Evolutionary conservation across 1,140 invertebrate genomes (phyloP).

Genomic region (Tetramorium simillimum): DNA sequence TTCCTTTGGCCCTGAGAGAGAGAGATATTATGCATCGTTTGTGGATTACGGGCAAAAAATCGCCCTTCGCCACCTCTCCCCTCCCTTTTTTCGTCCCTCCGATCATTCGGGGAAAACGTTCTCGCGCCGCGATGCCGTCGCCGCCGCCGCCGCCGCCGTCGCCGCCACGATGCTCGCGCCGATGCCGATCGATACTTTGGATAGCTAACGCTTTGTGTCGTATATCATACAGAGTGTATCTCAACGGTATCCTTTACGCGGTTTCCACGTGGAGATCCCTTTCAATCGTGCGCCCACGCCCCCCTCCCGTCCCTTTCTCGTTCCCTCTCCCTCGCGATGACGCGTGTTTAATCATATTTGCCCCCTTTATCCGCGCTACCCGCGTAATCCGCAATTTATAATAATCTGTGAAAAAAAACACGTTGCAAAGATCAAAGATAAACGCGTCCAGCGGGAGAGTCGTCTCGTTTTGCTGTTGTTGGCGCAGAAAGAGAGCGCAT

Average conservation of each 20-base stretch:
- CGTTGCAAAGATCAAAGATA: constrained; percentile 29
- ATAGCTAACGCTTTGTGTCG: constrained; percentile 41
- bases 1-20: constrained; percentile 59
- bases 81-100: background rate
- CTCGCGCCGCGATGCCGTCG: constrained; percentile 1
- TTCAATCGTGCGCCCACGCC: constrained; percentile 14
- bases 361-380: background rate
- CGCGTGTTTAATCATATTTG: constrained; percentile 35
- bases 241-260: constrained; percentile 49
- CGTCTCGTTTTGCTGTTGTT: background rate
- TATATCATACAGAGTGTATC: constrained; percentile 29
- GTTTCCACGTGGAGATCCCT: constrained; percentile 36
- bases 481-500: background rate
- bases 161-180: constrained; percentile 11
- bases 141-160: background rate
- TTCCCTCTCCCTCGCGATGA: background rate
- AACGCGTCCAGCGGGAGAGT: background rate
- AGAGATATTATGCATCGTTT: constrained; percentile 44
- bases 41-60: constrained; percentile 56
- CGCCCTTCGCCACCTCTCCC: background rate
- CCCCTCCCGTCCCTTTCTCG: background rate
- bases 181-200: constrained; percentile 43
- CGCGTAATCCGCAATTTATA: constrained; percentile 35
- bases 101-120: background rate
- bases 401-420: constrained; percentile 49